phyloP scores from a whole-genome alignment of 1,140 invertebrate species.

The Trichomalopsis sarcophagae region DNA sequence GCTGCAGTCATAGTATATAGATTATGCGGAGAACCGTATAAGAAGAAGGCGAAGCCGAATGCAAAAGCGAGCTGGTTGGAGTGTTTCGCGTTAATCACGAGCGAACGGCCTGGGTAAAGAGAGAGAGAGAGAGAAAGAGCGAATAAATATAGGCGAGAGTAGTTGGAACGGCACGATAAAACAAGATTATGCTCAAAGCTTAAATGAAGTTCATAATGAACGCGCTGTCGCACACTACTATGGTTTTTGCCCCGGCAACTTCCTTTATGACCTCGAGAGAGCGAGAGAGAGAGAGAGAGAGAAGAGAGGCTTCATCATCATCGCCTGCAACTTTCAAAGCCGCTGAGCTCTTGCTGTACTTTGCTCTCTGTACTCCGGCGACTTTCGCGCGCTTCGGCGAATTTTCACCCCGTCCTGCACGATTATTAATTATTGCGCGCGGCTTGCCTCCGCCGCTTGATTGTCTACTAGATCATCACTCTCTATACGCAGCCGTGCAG shows the following conservation, averaged over 20 bases:
- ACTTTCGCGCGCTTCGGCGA: too few species aligned
- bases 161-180: conserved; percentile 3
- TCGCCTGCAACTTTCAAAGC: conserved; percentile 30
- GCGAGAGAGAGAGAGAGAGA: too few species aligned
- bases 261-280: conserved; percentile 1
- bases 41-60: not conserved
- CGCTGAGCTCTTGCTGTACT: not conserved
- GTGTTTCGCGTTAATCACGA: conserved; percentile 11
- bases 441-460: too few species aligned
- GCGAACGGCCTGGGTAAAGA: not conserved
- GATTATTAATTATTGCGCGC: too few species aligned
- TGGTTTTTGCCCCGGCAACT: not conserved
- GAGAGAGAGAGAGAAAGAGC: not conserved
- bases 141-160: conserved; percentile 19
- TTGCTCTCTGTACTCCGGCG: not conserved
- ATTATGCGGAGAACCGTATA: not conserved
- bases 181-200: conserved; percentile 34
- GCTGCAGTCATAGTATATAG: too few species aligned
- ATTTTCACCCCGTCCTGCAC: too few species aligned
- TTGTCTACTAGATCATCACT: too few species aligned
- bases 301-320: conserved; percentile 18
- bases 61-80: not conserved
- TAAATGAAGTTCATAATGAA: conserved; percentile 45
- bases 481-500: too few species aligned
- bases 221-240: not conserved